These are phyloP conservation scores for Danionella cerebrum DNA, from an alignment of 2,113 vertebrate genomes.

Conservation along the genomic window DNA sequence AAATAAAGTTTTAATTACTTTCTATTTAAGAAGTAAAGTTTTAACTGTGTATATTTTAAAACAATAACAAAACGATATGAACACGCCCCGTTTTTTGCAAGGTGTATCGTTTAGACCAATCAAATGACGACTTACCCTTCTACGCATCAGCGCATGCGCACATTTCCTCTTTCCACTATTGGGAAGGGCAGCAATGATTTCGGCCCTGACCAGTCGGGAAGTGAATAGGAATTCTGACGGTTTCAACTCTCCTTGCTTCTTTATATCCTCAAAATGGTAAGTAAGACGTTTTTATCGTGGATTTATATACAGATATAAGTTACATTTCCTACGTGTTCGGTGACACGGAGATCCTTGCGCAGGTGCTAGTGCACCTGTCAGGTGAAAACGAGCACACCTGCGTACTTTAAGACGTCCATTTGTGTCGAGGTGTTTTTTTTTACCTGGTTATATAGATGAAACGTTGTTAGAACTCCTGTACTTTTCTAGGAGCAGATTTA, in stretches of 20 bases:
- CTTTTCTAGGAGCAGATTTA: no score
- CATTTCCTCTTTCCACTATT: conserved; percentile 31
- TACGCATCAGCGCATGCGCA: conserved; percentile 8
- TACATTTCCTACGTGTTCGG: background rate
- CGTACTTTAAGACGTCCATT: background rate
- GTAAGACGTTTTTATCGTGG: background rate
- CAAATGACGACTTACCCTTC: background rate
- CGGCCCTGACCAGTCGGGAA: background rate
- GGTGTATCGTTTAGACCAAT: background rate
- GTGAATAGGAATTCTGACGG: background rate
- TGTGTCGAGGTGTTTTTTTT: background rate
- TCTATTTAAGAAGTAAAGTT: no score
- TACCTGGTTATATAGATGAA: background rate
- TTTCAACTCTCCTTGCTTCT: background rate
- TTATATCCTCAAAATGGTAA: conserved; percentile 29
- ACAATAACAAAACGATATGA: no score
- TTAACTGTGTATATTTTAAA: background rate
- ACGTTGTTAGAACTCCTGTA: background rate
- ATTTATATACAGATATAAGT: background rate
- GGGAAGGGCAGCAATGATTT: conserved; percentile 45
- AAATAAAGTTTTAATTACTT: background rate
- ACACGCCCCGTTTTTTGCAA: conserved; percentile 36
- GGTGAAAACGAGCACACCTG: background rate
- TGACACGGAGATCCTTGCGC: background rate
- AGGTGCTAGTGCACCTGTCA: conserved; percentile 22